These are phyloP conservation scores for Caerostris extrusa DNA, from an alignment of 1,140 invertebrate species.

Conservation along the genomic window DNA sequence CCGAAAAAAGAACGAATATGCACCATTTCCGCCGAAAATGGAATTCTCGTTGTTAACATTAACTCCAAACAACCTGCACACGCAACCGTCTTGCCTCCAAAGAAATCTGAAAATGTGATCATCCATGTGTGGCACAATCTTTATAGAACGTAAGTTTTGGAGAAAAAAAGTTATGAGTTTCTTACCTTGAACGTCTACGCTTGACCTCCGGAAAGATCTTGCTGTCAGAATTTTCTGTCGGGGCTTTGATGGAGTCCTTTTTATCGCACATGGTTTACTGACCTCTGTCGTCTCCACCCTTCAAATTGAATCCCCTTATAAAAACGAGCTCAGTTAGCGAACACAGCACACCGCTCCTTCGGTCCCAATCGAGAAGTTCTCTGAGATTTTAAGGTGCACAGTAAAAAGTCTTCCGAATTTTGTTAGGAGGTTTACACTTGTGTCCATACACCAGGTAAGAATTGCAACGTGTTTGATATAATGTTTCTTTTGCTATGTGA, in stretches of 20 bases:
- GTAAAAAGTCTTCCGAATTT: no score
- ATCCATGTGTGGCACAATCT: constrained; percentile 9
- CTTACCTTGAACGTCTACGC: constrained; percentile 61
- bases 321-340: neutral
- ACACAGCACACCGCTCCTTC: neutral
- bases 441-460: no score
- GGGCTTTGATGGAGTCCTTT: neutral
- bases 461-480: no score
- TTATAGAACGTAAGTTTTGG: neutral
- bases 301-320: constrained; percentile 3
- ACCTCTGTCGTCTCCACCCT: constrained; percentile 63
- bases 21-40: neutral
- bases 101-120: neutral
- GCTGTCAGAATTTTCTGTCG: neutral
- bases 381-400: neutral
- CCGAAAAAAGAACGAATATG: neutral
- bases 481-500: no score
- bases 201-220: constrained; percentile 54
- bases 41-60: neutral
- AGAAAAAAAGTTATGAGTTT: constrained; percentile 33
- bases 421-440: no score
- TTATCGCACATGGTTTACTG: constrained; percentile 57
- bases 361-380: neutral
- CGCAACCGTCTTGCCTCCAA: neutral
- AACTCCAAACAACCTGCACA: neutral